Base-by-base conservation (phyloP, 2,888 invertebrate genomes). In the Andrena fulva region DNA sequence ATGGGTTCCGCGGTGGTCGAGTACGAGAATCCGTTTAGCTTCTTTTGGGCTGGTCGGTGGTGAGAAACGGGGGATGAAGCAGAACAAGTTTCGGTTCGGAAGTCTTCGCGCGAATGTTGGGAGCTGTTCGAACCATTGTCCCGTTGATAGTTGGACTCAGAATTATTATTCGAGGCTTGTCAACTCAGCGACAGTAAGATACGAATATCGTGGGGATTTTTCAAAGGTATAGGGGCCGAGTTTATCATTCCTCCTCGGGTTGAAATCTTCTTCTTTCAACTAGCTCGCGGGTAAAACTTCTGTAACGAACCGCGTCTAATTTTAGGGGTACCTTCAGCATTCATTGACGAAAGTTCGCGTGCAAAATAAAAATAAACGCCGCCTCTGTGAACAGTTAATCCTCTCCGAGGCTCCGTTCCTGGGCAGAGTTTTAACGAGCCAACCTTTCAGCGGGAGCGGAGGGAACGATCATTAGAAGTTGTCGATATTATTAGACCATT, bases 301-400 rank as follows among this genome's bases (percentile, higher is more conserved):
- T 27, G 56, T 24, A 56, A 10, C 20, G 24, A 56, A 68, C 60
- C 29, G 67, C 31, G 27, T 69, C 68, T 77, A 63, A 78, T 76
- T 78, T 76, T 76, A 76, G 67, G 20, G 67, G 2, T n/a, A 31
- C 35, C 24, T 10, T 2, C 33, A 5, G n/a, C 20, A 42, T 76
- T 68, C 78, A 76, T 78, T 78, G 76, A 76, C 78, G 77, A 78
- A 76, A 48, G 52, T 78, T 62, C 20, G 74, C 50, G 54, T 78
- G 62, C 50, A 48, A 68, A 76, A 78, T 76, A 78, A 78, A 78
- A 78, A 78, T 67, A 52, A 78, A 75, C 76, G 20, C 10, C 5
- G 16, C 27, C 33, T 27, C 27, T 56, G 42, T 42, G 42, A 56
- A 27, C 56, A 12, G 56, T 12, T 56, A 33, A n/a, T 33, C 31